Evolutionary conservation across 2,888 invertebrate species (phyloP), one percentile per base, ranked within the genome.

Genomic region (Platycheirus rosarum): DNA sequence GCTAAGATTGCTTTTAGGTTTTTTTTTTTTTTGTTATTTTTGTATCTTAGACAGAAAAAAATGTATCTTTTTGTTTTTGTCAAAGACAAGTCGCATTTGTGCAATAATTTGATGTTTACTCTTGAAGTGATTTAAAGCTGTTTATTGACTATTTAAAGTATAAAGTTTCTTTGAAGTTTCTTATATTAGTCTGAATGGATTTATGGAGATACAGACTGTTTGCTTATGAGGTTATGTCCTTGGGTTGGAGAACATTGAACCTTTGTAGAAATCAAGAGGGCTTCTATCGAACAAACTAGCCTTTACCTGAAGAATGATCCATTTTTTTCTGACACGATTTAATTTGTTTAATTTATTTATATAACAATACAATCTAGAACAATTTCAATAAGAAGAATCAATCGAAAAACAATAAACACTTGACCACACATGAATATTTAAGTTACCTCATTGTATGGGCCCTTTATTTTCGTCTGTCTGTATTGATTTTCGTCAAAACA

Each of bases 21-120:
- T 40, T 62, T 23, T 44, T 26, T 13, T 48, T 13, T 44, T 55
- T 14, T 48, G 44, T 63, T 48, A 51, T 66, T 60, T 35, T 29
- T 44, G 70, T n/a, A n/a, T n/a, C n/a, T n/a, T n/a, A 65, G 57
- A 35, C 20, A 46, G 20, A 16, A 42, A 23, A 7, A 9, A 32
- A 51, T 16, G 8, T 29, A 23, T 49, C 14, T 9, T 49, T 14
- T 14, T 29, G 8, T 32, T 32, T 32, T 32, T 32, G 1, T 37
- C n/a, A n/a, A n/a, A n/a, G n/a, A n/a, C n/a, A n/a, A n/a, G n/a
- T 37, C 46, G 16, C 48, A 16, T 11, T 26, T 29, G 16, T 70
- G 60, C 69, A 60, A 69, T 69, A 57, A 29, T 70, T 55, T 29
- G 51, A 69, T 40, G 48, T 18, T 48, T 49, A 29, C 11, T 32